Evolutionary conservation across 2,888 invertebrate genomes (phyloP).

Genomic region (Folsomia candida): DNA sequence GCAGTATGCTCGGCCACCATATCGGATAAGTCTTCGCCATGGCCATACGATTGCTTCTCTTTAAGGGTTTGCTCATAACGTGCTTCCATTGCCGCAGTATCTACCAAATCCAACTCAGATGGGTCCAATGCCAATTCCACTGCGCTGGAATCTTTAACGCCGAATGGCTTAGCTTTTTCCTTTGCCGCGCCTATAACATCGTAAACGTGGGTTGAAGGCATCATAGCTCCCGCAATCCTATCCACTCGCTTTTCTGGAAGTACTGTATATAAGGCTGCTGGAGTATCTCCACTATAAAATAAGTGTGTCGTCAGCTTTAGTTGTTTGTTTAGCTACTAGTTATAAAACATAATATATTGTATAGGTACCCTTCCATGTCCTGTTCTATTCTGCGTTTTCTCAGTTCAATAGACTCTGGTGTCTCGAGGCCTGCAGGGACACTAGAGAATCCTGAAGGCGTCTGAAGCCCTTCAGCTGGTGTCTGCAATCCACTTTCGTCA

Average conservation of each 20-base stretch:
- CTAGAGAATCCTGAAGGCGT: slow-evolving; percentile 91
- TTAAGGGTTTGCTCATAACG: slow-evolving; percentile 94
- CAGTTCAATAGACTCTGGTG: slow-evolving; percentile 96
- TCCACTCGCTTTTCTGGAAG: slow-evolving; percentile 91
- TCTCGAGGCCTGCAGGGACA: slow-evolving; percentile 93
- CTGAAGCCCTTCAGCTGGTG: slow-evolving; percentile 87
- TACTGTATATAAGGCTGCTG: slow-evolving; percentile 90
- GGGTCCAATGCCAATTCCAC: slow-evolving; percentile 96
- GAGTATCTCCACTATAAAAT: slow-evolving; percentile 75
- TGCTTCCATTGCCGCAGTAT: slow-evolving; percentile 92
- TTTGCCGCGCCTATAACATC: slow-evolving; percentile 72
- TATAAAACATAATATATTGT: not conserved
- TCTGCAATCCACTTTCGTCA: slow-evolving; percentile 76
- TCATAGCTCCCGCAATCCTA: slow-evolving; percentile 85
- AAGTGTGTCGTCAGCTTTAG: too few species aligned
- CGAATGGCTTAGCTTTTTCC: slow-evolving; percentile 51
- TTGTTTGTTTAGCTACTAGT: too few species aligned
- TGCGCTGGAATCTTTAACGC: slow-evolving; percentile 63
- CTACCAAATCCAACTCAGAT: slow-evolving; percentile 87
- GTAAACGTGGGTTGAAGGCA: slow-evolving; percentile 98
- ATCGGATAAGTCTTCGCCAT: slow-evolving; percentile 93
- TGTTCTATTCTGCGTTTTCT: slow-evolving; percentile 94
- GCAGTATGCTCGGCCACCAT: slow-evolving; percentile 99
- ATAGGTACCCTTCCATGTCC: slow-evolving; percentile 83
- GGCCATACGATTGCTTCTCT: slow-evolving; percentile 82